Conservation (phyloP, 2,888 invertebrate genomes). For the Tipula confusa region DNA sequence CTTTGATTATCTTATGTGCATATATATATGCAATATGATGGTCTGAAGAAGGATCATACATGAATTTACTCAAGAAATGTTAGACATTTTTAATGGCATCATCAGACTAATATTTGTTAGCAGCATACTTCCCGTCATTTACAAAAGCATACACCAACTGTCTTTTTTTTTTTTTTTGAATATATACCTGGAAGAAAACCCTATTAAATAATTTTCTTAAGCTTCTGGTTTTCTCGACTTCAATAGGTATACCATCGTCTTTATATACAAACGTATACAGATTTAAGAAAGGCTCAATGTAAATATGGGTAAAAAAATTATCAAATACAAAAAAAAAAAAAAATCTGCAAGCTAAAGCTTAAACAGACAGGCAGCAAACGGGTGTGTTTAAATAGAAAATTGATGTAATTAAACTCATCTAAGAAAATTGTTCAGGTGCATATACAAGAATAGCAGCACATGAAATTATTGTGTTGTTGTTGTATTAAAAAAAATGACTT, state of each 20-base stretch:
- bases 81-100: not conserved
- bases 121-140: not conserved
- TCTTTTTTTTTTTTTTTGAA: no score
- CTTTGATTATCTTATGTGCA: not conserved
- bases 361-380: not conserved
- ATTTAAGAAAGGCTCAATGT: not conserved
- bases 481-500: not conserved
- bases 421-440: not conserved
- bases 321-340: not conserved
- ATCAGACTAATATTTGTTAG: not conserved
- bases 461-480: no score
- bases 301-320: not conserved
- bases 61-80: no score
- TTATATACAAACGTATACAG: not conserved
- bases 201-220: not conserved
- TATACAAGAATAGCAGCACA: not conserved
- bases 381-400: slow-evolving; percentile 6
- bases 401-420: not conserved
- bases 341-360: not conserved
- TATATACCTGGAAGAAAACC: not conserved
- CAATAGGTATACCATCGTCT: not conserved
- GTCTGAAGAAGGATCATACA: not conserved
- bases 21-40: not conserved
- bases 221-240: not conserved
- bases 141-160: no score